Base-by-base conservation (phyloP, 2,888 invertebrate species). In the Sturmia bella region DNA sequence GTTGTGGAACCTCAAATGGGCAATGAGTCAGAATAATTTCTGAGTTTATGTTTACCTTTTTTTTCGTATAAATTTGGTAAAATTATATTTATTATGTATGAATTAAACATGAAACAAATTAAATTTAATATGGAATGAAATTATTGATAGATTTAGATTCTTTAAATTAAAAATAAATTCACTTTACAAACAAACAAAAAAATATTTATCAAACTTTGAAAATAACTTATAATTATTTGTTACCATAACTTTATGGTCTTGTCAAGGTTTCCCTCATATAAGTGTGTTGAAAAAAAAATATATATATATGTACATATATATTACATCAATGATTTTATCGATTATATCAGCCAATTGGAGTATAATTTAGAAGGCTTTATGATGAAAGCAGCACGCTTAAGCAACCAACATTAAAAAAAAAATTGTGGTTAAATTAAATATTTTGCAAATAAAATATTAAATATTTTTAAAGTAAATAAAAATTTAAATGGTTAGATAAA, bases 321-420 rank as follows among this genome's bases (percentile, higher is more conserved):
- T 17, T 37, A 4, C 21, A 24, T 13, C 17, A 45, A 37, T 13
- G 17, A 37, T 17, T 45, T 64, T 7, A 45, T 45, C 24, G 61
- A 76, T 76, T 68, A 77, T 70, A 41, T 70, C 69, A 77, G 63
- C 24, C 17, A 48, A 63, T 54, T 48, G 11, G 13, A 66, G 24
- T 66, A 39, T n/a, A 56, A 48, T 9, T 39, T 54, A 13, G n/a
- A 45, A 48, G 54, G 37, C 32, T 27, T 61, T 6, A 13, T 39
- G 5, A 19, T 48, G 13, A 3, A 32, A 70, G 32, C 32, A 12
- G 21, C 45, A 52, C 2, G 48, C 27, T 61, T n/a, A 56, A 24
- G 32, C 3, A n/a, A 45, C 0, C 7, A 48, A 6, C 19, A 32
- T 73, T 64, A n/a, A 56, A 9, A 27, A 48, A 56, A 57, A 48